phyloP scores from a whole-genome alignment of 2,797 vertebrate genomes.

The Lutjanus campechanus region DNA sequence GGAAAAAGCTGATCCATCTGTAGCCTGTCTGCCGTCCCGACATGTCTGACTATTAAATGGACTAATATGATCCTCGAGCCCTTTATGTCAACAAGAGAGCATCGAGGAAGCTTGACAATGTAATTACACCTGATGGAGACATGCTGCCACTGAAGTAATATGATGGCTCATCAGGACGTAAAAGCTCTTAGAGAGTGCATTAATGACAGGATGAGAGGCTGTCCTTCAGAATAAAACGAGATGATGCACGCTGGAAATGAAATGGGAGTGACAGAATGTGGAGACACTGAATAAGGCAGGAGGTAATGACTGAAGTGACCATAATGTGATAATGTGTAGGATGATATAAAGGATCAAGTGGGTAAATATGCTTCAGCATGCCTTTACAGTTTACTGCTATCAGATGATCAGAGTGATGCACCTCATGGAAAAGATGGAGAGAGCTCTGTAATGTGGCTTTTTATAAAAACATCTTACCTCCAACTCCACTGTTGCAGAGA shows the following conservation, averaged over 20 bases:
- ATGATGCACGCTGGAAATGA: slow-evolving; percentile 34
- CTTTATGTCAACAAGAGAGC: slow-evolving; percentile 51
- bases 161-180: slow-evolving; percentile 67
- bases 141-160: slow-evolving; percentile 60
- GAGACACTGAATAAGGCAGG: slow-evolving; percentile 35
- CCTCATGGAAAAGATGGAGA: slow-evolving; percentile 38
- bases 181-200: slow-evolving; percentile 68
- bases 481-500: slow-evolving; percentile 84
- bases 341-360: slow-evolving; percentile 22
- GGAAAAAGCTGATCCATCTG: slow-evolving; percentile 39
- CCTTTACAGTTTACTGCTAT: slow-evolving; percentile 30
- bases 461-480: slow-evolving; percentile 81
- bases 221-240: slow-evolving; percentile 55
- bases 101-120: slow-evolving; percentile 50
- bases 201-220: slow-evolving; percentile 57
- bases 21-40: slow-evolving; percentile 36
- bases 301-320: slow-evolving; percentile 37
- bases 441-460: slow-evolving; percentile 23
- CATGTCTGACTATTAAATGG: slow-evolving; percentile 47
- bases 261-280: slow-evolving; percentile 32
- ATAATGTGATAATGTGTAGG: slow-evolving; percentile 28
- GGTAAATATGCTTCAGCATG: slow-evolving; percentile 50
- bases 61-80: slow-evolving; percentile 60
- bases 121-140: slow-evolving; percentile 73
- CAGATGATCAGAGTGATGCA: slow-evolving; percentile 13